Evolutionary conservation across 1,140 invertebrate genomes (phyloP), one percentile per base, ranked within the genome.

Genomic region (Bactericera cockerelli): DNA sequence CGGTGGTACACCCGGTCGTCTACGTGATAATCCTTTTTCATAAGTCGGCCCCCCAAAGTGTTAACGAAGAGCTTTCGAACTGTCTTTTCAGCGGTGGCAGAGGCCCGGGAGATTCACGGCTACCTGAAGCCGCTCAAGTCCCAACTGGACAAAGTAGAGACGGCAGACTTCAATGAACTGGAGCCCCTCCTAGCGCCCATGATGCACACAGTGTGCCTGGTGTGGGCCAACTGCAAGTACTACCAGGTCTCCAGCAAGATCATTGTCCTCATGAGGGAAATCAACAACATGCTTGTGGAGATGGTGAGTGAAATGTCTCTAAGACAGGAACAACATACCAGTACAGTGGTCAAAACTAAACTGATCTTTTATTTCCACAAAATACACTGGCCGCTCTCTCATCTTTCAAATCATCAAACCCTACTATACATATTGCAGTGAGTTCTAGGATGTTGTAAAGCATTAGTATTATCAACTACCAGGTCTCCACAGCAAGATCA

Each of bases 201-300:
- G 55, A 83, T 93, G 72, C 87, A 94, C 64, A 80, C 83, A 1
- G 79, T 95, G 8, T 92, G 90, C 70, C 77, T 94, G 53, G 80
- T 93, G 14, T 96, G 92, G 91, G 79, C 82, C 14, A 82, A 89
- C 68, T 93, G 87, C 1, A 82, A 84, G 39, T 89, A 91, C 69
- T 96, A 94, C 71, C 88, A 90, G 67, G 87, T 82, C 63, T 89
- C 89, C 0, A 81, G 86, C 1, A 87, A 92, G 69, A 80, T 96
- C 56, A 92, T 94, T 66, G 85, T 92, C 26, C 73, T 97, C 42
- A 74, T 96, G 31, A 84, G 86, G 65, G 86, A 94, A 72, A 87
- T 95, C 61, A 87, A 84, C 68, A 97, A 97, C 77, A 73, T 95
- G 62, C 76, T 95, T 49, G 93, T 96, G 64, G 78, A 86, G 63